Percentiles rank a stretch among this genome's conserved stretches.
Evolutionary conservation across 37 sponge, comb jelly and placozoan species (phyloP).

Genomic region (Tethya wilhelma): DNA sequence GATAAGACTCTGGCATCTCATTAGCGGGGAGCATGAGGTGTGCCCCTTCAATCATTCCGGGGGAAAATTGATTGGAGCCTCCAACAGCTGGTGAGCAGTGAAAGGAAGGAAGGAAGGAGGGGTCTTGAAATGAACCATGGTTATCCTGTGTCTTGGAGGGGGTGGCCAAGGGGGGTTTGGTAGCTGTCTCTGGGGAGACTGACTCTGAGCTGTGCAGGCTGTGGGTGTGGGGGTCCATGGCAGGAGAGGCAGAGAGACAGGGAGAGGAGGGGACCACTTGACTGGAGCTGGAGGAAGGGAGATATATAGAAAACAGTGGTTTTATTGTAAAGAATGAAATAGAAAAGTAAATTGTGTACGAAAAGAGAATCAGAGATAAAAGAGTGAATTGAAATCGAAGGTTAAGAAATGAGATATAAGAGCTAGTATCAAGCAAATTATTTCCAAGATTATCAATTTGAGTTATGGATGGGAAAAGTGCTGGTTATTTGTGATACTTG

Average conservation of each 20-base stretch:
- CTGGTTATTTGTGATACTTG: too few relatives aligned
- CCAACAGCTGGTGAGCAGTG: background rate
- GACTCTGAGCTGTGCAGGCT: too few relatives aligned
- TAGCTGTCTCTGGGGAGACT: too few relatives aligned
- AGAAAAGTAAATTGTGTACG: background rate
- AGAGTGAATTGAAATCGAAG: background rate
- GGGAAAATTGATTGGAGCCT: background rate
- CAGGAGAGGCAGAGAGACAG: too few relatives aligned
- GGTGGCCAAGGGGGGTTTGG: background rate
- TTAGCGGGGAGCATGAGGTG: background rate
- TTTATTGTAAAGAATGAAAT: background rate
- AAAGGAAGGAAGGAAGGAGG: background rate
- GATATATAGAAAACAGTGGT: background rate
- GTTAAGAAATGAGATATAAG: background rate
- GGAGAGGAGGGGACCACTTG: background rate
- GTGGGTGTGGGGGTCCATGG: too few relatives aligned
- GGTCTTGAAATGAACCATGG: background rate
- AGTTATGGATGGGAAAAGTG: too few relatives aligned
- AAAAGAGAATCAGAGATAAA: background rate
- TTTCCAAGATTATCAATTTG: too few relatives aligned
- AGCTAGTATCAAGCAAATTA: background rate
- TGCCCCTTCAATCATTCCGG: background rate
- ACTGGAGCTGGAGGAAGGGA: background rate
- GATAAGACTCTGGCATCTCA: too few relatives aligned
- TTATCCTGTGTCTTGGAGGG: background rate